These are phyloP conservation scores for Dolichopus griseipennis DNA, from an alignment of 2,888 invertebrate genomes.

Conservation along the genomic window DNA sequence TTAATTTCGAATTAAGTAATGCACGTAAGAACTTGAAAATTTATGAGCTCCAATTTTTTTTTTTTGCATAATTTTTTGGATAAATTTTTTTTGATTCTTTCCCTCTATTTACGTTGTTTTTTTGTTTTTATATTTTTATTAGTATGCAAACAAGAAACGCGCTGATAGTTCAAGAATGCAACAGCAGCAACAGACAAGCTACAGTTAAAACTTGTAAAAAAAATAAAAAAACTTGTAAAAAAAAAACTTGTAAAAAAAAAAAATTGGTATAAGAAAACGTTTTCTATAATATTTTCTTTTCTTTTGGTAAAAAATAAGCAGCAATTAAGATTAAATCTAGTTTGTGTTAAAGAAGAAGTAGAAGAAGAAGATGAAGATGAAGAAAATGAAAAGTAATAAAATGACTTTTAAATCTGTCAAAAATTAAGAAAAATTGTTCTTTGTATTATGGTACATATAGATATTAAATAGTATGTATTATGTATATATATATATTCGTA, in stretches of 20 bases:
- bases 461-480: too few relatives aligned
- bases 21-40: constrained; percentile 1
- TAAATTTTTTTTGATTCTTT: neutral
- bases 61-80: neutral
- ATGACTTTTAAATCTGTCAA: neutral
- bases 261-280: too few relatives aligned
- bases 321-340: neutral
- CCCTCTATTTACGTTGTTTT: neutral
- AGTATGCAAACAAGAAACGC: too few relatives aligned
- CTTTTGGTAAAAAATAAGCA: neutral
- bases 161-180: neutral
- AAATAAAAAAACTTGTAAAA: too few relatives aligned
- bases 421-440: neutral
- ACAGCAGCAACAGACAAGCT: neutral
- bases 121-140: neutral
- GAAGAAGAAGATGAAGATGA: too few relatives aligned
- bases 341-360: too few relatives aligned
- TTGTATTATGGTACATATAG: too few relatives aligned
- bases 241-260: neutral
- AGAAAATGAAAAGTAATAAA: neutral
- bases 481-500: too few relatives aligned
- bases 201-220: too few relatives aligned
- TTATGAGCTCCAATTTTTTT: neutral
- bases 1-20: neutral
- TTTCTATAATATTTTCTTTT: too few relatives aligned